These are phyloP conservation scores for Syritta pipiens DNA, from an alignment of 2,888 invertebrate species.

Conservation along the genomic window DNA sequence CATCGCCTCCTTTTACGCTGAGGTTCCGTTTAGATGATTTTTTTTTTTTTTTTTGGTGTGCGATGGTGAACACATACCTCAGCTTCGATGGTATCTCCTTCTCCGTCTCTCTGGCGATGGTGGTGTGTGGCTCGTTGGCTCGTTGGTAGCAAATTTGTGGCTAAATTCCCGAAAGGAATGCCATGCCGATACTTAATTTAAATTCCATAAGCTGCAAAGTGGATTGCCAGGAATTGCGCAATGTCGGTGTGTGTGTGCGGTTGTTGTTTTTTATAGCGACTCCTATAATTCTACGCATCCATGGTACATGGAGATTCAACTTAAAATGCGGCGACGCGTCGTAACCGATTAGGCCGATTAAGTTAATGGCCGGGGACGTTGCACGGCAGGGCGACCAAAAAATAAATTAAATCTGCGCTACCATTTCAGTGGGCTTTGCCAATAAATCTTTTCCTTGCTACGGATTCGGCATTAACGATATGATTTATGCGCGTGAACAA, in stretches of 20 bases:
- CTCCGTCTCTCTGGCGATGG: not conserved
- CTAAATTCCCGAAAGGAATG: constrained; percentile 73
- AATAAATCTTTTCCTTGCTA: constrained; percentile 60
- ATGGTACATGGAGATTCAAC: constrained; percentile 66
- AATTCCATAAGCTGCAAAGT: constrained; percentile 75
- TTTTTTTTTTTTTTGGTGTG: constrained; percentile 19
- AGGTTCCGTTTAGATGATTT: constrained; percentile 39
- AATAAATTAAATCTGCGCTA: constrained; percentile 35
- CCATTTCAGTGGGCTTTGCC: constrained; percentile 63
- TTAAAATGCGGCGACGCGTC: constrained; percentile 69
- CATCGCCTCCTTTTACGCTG: constrained; percentile 65
- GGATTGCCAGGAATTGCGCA: constrained; percentile 69
- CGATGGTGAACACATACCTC: constrained; percentile 30
- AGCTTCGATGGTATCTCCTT: constrained; percentile 47
- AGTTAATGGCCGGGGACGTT: constrained; percentile 59
- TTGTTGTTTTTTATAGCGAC: not conserved
- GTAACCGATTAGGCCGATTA: constrained; percentile 69
- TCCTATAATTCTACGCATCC: constrained; percentile 59
- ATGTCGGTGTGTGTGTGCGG: not conserved
- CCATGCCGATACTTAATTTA: constrained; percentile 77
- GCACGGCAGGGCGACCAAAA: constrained; percentile 11
- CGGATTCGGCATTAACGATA: constrained; percentile 60
- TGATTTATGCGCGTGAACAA: constrained; percentile 65
- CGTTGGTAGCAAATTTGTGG: constrained; percentile 54
- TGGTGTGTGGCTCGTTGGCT: constrained; percentile 23